Conservation (phyloP, 2,797 vertebrate species). For the Ceryle rudis region DNA sequence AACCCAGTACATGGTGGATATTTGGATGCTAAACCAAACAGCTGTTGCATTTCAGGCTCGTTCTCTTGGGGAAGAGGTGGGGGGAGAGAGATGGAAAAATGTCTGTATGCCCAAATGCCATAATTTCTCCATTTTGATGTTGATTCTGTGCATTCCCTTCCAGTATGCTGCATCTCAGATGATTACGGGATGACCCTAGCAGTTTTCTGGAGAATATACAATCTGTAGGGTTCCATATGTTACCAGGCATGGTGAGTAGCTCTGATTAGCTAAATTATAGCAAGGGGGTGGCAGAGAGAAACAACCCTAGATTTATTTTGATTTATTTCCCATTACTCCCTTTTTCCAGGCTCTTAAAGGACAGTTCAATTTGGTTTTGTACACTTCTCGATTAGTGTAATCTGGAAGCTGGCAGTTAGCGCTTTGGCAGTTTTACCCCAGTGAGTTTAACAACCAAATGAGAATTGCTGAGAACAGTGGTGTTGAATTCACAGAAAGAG, state of each 20-base stretch:
- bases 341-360: conserved; percentile 18
- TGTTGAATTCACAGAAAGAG: neutral
- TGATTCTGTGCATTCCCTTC: neutral
- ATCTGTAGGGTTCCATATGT: conserved; percentile 6
- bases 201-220: neutral
- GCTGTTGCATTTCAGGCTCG: conserved; percentile 36
- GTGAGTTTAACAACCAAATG: conserved; percentile 2
- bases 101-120: accelerated
- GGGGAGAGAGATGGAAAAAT: neutral
- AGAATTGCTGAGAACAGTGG: conserved; percentile 1
- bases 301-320: neutral
- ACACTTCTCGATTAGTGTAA: conserved; percentile 21
- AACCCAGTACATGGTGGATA: neutral
- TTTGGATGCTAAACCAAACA: conserved; percentile 35
- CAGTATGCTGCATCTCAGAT: neutral
- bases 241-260: neutral
- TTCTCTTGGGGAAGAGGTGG: neutral
- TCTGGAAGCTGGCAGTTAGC: conserved; percentile 47
- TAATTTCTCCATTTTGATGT: neutral
- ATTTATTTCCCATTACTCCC: conserved; percentile 28
- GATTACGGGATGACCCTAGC: neutral
- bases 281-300: neutral
- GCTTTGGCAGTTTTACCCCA: conserved; percentile 61
- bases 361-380: conserved; percentile 44
- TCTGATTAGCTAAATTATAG: neutral